A percentile compares a stretch with the other conserved stretches of the same genome.
These are phyloP conservation scores for Avahi laniger DNA, from an alignment of 2,797 vertebrate genomes.

Conservation along the genomic window DNA sequence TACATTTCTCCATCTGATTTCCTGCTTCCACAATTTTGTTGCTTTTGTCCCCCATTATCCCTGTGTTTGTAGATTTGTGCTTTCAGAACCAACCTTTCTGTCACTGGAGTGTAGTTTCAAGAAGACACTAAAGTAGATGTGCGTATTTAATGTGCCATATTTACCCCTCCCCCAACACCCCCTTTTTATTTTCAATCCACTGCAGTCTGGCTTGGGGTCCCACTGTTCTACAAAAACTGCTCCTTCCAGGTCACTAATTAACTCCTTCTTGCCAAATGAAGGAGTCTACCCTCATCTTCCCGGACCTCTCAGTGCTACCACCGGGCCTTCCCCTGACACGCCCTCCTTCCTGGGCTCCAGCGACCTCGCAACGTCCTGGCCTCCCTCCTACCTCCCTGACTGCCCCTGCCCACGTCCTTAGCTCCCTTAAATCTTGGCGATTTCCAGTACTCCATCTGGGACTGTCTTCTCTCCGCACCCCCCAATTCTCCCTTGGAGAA, in stretches of 20 bases:
- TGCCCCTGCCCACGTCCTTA: neutral
- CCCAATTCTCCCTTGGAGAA: neutral
- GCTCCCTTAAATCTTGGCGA: neutral
- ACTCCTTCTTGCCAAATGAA: neutral
- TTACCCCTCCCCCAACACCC: neutral
- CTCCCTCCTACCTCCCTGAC: neutral
- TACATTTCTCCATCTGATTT: neutral
- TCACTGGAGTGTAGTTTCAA: neutral
- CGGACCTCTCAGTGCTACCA: neutral
- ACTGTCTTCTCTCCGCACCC: neutral
- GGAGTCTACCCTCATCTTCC: neutral
- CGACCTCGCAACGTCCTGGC: too few relatives aligned
- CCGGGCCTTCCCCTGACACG: neutral
- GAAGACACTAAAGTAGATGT: neutral
- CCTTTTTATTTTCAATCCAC: neutral
- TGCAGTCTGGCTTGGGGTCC: neutral
- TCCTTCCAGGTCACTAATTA: neutral
- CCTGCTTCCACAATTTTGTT: neutral
- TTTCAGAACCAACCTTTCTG: neutral
- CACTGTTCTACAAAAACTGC: neutral
- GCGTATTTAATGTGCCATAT: neutral
- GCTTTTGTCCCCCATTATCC: neutral
- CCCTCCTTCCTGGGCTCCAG: neutral
- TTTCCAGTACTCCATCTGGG: neutral
- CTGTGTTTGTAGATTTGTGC: neutral